phyloP scores from a whole-genome alignment of 30 jellyfish, hydroid and myxozoan species.

The Chironex yamaguchii region DNA sequence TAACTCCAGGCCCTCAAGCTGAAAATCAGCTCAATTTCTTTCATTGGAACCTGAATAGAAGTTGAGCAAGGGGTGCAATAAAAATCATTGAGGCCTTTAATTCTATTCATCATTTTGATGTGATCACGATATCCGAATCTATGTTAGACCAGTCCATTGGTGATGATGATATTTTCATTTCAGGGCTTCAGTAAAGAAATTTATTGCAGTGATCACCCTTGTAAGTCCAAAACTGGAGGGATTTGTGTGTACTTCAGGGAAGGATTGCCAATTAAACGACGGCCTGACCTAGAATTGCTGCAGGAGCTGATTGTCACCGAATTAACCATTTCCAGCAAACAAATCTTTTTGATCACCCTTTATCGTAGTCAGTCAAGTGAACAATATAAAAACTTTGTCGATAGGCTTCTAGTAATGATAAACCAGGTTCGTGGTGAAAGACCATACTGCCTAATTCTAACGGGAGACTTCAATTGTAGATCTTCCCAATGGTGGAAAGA shows the following conservation, averaged over 20 bases:
- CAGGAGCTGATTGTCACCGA: slow-evolving; percentile 55
- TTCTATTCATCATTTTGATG: slow-evolving; percentile 12
- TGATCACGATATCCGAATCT: slow-evolving; percentile 13
- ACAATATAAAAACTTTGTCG: slow-evolving; percentile 45
- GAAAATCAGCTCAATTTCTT: background rate
- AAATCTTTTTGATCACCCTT: slow-evolving; percentile 55
- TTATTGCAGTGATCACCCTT: slow-evolving; percentile 42
- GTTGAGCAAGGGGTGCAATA: background rate
- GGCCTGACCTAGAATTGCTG: slow-evolving; percentile 53
- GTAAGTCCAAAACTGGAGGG: slow-evolving; percentile 46
- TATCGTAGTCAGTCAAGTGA: slow-evolving; percentile 57
- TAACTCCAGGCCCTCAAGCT: slow-evolving; percentile 10
- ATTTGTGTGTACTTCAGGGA: slow-evolving; percentile 47
- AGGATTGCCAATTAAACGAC: slow-evolving; percentile 29
- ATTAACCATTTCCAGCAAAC: slow-evolving; percentile 43
- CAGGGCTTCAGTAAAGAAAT: slow-evolving; percentile 26
- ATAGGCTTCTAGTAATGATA: slow-evolving; percentile 48
- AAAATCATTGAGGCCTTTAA: no score
- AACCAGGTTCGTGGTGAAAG: slow-evolving; percentile 61
- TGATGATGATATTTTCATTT: slow-evolving; percentile 1
- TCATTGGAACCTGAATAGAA: slow-evolving; percentile 14
- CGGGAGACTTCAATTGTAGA: slow-evolving; percentile 43
- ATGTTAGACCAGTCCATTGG: slow-evolving; percentile 6
- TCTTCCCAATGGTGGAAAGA: slow-evolving; percentile 60
- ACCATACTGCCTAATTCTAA: slow-evolving; percentile 57